These are phyloP conservation scores for Gasterosteus nipponicus DNA, from an alignment of 2,113 vertebrate genomes.

Conservation along the genomic window DNA sequence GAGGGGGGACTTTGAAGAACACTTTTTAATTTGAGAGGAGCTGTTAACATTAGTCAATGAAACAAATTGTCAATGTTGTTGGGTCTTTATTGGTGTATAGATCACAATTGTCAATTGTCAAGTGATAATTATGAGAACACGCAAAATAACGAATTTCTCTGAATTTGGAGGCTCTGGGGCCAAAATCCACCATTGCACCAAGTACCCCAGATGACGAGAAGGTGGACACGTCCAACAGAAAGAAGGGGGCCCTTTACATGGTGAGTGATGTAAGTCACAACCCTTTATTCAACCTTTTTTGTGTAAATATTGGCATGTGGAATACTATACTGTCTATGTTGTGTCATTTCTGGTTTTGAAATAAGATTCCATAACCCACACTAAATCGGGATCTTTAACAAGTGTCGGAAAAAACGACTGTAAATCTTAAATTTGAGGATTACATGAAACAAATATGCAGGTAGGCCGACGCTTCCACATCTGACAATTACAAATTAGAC, in stretches of 20 bases:
- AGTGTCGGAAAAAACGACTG: too few relatives aligned
- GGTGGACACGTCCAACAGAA: conserved; percentile 75
- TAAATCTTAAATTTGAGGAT: neutral
- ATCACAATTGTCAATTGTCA: neutral
- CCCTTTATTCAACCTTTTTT: neutral
- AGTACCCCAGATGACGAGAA: conserved; percentile 69
- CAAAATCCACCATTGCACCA: conserved; percentile 71
- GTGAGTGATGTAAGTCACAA: conserved; percentile 57
- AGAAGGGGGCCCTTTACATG: conserved; percentile 81
- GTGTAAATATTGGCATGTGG: neutral
- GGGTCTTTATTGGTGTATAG: neutral
- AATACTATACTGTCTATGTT: neutral
- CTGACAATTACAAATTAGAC: neutral
- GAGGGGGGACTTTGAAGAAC: neutral
- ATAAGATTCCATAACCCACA: neutral
- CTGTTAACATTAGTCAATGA: neutral
- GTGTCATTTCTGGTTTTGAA: neutral
- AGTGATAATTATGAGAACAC: neutral
- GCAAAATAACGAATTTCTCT: neutral
- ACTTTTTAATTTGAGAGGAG: neutral
- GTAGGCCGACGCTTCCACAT: neutral
- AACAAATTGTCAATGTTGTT: neutral
- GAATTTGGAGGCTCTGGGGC: conserved; percentile 75
- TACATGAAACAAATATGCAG: neutral
- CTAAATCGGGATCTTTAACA: neutral